Evolutionary conservation across 2,888 invertebrate species (phyloP).

Genomic region (Stratiomys singularior): DNA sequence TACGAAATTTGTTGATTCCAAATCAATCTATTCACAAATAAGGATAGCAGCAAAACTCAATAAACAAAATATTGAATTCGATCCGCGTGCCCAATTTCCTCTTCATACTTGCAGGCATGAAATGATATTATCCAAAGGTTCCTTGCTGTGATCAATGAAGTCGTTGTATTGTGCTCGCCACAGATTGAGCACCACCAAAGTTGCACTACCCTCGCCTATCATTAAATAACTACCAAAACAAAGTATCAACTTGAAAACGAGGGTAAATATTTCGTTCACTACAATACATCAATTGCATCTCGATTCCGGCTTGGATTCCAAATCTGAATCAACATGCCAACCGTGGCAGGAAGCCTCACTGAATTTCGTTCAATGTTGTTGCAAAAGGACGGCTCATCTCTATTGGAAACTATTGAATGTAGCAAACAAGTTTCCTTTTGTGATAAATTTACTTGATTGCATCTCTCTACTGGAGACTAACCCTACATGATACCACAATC

Average conservation of each 20-base stretch:
- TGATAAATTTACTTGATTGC: slow-evolving; percentile 35
- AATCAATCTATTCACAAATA: background rate
- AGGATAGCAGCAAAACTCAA: slow-evolving; percentile 1
- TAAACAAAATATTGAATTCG: slow-evolving; percentile 35
- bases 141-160: background rate
- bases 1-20: slow-evolving; percentile 29
- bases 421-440: slow-evolving; percentile 45
- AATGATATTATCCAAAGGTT: too few relatives aligned
- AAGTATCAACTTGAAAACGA: slow-evolving; percentile 19
- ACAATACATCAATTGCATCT: slow-evolving; percentile 21
- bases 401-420: slow-evolving; percentile 25
- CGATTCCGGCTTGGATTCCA: background rate
- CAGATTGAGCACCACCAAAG: background rate
- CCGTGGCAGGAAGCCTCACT: background rate
- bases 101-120: background rate
- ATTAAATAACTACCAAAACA: slow-evolving; percentile 47
- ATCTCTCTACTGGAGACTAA: slow-evolving; percentile 19
- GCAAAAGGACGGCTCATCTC: background rate
- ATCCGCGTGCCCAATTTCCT: background rate
- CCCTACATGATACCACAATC: background rate
- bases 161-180: background rate
- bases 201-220: slow-evolving; percentile 20
- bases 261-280: slow-evolving; percentile 20
- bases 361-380: background rate
- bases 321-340: slow-evolving; percentile 12